Base-by-base conservation (phyloP, 1,140 invertebrate species). In the Scaptomyza montana region DNA sequence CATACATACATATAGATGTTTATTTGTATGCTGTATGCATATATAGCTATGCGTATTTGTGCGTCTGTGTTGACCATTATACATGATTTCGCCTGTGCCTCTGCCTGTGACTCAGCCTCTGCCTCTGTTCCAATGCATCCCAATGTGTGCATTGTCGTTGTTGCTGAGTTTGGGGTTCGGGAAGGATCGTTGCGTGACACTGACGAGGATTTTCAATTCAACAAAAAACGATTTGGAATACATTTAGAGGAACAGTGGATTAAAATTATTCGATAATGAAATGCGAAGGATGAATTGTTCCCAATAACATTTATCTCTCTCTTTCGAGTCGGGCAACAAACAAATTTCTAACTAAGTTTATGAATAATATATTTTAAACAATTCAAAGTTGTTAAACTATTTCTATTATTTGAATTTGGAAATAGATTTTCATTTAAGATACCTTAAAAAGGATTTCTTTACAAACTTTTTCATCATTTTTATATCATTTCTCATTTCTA, bases 191-290 rank as follows among this genome's bases (percentile, higher is more conserved):
- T 65, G 59, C 41, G 64, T 61, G 59, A 74, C 67, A 72, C 76
- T 81, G 75, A 81, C 75, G 77, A 81, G 78, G 78, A 85, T 85
- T 85, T 85, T 87, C 82, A 85, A 85, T 85, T 85, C 82, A 85
- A 85, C 82, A 70, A 78, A 86, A 81, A 86, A 77, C 81, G 78
- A 87, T 81, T 81, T 78, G 51, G 63, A 81, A 80, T 71, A 80
- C 82, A 87, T 81, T 81, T 25, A 25, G 21, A 86, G 76, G 63
- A 81, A 86, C 81, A 87, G 47, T 69, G 74, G 59, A 72, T 72
- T 67, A 72, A 72, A 59, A 54, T 60, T 54, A 60, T 66, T 39
- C 41, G 8, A 45, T 19, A 53, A 59, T 46, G 41, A 72, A 51
- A 66, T 72, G 45, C 13, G 6, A 8, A 6, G 6, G 2, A 49